Conservation (phyloP, 2,888 invertebrate species). For the Temnothorax unifasciatus region DNA sequence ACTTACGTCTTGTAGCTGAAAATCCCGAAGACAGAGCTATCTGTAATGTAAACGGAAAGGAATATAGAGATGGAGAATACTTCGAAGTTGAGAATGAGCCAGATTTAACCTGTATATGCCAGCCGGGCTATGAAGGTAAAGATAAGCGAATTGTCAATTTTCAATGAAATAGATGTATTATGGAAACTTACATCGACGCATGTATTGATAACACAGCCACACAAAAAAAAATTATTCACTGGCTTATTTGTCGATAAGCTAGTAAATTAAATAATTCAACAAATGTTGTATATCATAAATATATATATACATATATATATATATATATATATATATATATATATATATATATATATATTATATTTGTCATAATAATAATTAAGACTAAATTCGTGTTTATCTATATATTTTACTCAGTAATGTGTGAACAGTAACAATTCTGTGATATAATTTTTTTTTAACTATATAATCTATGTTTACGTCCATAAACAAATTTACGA, state of each 20-base stretch:
- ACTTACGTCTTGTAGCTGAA: slow-evolving; percentile 66
- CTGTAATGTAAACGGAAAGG: slow-evolving; percentile 79
- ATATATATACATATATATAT: no score
- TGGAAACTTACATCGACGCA: neutral
- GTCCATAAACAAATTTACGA: neutral
- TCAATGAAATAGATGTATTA: neutral
- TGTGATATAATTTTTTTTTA: neutral
- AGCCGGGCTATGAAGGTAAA: slow-evolving; percentile 68
- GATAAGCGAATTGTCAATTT: neutral
- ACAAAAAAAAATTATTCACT: no score
- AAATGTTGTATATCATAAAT: neutral
- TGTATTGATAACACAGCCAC: slow-evolving; percentile 6
- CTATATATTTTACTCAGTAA: neutral
- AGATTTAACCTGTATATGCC: slow-evolving; percentile 73
- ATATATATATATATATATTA: neutral
- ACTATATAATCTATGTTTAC: neutral
- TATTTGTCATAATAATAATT: neutral
- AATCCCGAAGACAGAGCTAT: slow-evolving; percentile 68
- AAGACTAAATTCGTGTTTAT: slow-evolving; percentile 10
- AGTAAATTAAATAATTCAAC: slow-evolving; percentile 1
- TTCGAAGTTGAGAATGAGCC: slow-evolving; percentile 73
- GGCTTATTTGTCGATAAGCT: neutral
- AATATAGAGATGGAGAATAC: slow-evolving; percentile 78
- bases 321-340: no score
- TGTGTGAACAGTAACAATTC: neutral